Conservation (phyloP, 2,888 invertebrate genomes). For the Xestia c-nigrum region DNA sequence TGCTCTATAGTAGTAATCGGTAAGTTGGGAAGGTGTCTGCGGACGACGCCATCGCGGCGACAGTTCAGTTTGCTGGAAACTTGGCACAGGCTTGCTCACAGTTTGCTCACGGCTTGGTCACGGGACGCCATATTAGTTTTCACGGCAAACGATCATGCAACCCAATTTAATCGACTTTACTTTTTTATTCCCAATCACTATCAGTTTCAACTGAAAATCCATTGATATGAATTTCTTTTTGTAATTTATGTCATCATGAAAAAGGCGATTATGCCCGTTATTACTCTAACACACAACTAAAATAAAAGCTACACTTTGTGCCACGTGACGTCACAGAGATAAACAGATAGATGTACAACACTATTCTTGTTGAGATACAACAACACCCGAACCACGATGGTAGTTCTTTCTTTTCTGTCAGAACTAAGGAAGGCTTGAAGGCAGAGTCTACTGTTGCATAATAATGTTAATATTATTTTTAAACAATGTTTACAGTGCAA, state of each 20-base stretch:
- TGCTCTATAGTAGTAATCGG: slow-evolving; percentile 16
- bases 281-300: not conserved
- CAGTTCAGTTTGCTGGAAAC: slow-evolving; percentile 32
- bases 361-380: not conserved
- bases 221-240: not conserved
- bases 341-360: not conserved
- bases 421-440: too few relatives aligned
- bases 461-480: too few relatives aligned
- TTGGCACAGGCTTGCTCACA: slow-evolving; percentile 32
- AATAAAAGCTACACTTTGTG: not conserved
- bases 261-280: not conserved
- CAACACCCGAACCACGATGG: not conserved
- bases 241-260: not conserved
- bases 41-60: slow-evolving; percentile 23
- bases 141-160: slow-evolving; percentile 32
- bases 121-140: slow-evolving; percentile 25
- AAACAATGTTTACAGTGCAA: too few relatives aligned
- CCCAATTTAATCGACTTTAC: not conserved
- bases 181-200: not conserved
- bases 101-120: not conserved
- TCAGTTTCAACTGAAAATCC: not conserved
- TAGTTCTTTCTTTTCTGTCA: not conserved
- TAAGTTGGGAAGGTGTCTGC: slow-evolving; percentile 12
- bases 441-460: too few relatives aligned
- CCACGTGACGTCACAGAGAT: not conserved